These are phyloP conservation scores for Macrosteles quadrilineatus DNA, from an alignment of 1,140 invertebrate species.

Conservation along the genomic window DNA sequence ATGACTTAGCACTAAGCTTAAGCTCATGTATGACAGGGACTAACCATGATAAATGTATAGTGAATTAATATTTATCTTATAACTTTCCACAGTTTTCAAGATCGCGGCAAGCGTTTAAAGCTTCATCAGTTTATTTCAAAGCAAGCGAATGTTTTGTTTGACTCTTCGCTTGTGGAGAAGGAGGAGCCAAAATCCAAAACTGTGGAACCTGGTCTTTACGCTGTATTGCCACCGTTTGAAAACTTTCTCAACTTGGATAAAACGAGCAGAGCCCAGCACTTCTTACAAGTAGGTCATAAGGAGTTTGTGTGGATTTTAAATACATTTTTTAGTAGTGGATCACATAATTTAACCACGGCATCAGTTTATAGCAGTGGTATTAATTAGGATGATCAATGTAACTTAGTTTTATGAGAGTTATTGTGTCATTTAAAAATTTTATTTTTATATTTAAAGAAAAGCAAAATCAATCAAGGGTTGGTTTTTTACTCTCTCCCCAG, in stretches of 20 bases:
- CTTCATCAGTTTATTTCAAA: conserved; percentile 81
- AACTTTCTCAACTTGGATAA: conserved; percentile 73
- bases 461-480: no score
- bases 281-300: conserved; percentile 72
- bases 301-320: conserved; percentile 13
- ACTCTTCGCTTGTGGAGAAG: conserved; percentile 45
- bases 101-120: conserved; percentile 77
- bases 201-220: conserved; percentile 67
- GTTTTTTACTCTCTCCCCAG: no score
- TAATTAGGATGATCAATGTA: no score
- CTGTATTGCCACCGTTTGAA: conserved; percentile 83
- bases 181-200: conserved; percentile 41
- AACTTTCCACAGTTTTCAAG: conserved; percentile 77
- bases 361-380: neutral
- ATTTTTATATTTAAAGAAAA: no score
- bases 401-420: no score
- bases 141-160: conserved; percentile 70
- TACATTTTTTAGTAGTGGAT: conserved; percentile 19
- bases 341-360: conserved; percentile 1
- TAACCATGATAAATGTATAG: no score
- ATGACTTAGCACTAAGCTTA: no score
- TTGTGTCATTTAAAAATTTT: no score
- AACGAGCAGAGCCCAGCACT: conserved; percentile 68
- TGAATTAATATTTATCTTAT: no score
- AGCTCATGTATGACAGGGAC: no score